A percentile compares a stretch with the other conserved stretches of the same genome.
These are phyloP conservation scores for Pelochelys cantorii DNA, from an alignment of 2,797 vertebrate species.

Conservation along the genomic window DNA sequence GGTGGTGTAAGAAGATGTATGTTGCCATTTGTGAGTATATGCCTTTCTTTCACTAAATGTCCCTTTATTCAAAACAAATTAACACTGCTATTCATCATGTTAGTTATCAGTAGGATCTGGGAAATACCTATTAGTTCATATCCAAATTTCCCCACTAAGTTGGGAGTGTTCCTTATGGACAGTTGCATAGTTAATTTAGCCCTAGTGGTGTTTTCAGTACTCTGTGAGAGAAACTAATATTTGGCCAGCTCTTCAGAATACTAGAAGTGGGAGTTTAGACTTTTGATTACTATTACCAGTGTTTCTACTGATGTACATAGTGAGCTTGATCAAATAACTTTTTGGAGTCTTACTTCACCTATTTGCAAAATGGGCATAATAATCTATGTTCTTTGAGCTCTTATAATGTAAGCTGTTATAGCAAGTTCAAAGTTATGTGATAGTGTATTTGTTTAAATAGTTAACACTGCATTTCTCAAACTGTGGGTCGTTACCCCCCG, in stretches of 20 bases:
- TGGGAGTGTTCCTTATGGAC: background rate
- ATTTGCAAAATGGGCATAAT: background rate
- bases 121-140: background rate
- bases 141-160: background rate
- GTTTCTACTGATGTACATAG: background rate
- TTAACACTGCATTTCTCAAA: too few species aligned
- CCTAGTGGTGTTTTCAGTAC: background rate
- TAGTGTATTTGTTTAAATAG: too few species aligned
- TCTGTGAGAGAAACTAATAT: background rate
- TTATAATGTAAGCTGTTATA: background rate
- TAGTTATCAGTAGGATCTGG: background rate
- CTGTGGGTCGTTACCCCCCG: too few species aligned
- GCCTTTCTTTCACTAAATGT: background rate
- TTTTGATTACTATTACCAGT: background rate
- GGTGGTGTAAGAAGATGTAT: constrained; percentile 86
- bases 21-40: constrained; percentile 91
- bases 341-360: background rate
- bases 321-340: background rate
- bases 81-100: background rate
- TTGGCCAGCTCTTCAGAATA: background rate
- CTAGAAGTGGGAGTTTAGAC: background rate
- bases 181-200: background rate
- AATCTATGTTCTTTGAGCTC: background rate
- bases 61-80: background rate
- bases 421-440: background rate